Percentiles rank a stretch among this genome's conserved stretches.
Evolutionary conservation across 2,888 invertebrate genomes (phyloP).

Genomic region (Aporophyla lueneburgensis): DNA sequence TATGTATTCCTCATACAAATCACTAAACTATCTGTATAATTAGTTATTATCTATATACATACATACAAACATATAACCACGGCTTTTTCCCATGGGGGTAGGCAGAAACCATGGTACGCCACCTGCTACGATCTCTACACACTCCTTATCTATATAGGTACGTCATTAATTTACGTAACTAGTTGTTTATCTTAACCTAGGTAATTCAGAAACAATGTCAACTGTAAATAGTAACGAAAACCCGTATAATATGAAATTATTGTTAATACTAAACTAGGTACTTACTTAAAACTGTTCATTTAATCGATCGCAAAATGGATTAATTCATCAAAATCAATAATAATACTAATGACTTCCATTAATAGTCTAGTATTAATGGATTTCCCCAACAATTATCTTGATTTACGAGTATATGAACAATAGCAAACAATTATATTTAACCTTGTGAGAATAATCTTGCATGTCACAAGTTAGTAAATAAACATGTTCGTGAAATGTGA

Average conservation of each 20-base stretch:
- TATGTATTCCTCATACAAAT: background rate
- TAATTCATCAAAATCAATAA: constrained; percentile 8
- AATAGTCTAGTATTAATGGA: background rate
- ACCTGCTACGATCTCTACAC: too few relatives aligned
- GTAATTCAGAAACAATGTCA: background rate
- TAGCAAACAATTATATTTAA: constrained; percentile 12
- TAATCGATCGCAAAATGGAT: constrained; percentile 19
- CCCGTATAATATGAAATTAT: background rate
- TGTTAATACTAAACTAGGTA: background rate
- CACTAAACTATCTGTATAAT: background rate
- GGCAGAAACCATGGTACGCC: too few relatives aligned
- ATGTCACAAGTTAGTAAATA: constrained; percentile 2
- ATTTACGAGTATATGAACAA: constrained; percentile 3
- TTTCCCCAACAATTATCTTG: constrained; percentile 25
- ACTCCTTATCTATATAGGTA: too few relatives aligned
- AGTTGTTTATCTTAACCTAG: background rate
- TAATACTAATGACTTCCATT: background rate
- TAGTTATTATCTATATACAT: background rate
- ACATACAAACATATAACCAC: too few relatives aligned
- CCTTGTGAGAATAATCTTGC: constrained; percentile 37
- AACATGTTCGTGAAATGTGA: constrained; percentile 13
- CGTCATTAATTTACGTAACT: background rate
- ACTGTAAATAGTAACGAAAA: background rate
- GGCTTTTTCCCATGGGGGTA: too few relatives aligned
- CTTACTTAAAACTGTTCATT: background rate